Conservation (phyloP, 2,113 vertebrate species). For the Psilopsiagon aymara region DNA sequence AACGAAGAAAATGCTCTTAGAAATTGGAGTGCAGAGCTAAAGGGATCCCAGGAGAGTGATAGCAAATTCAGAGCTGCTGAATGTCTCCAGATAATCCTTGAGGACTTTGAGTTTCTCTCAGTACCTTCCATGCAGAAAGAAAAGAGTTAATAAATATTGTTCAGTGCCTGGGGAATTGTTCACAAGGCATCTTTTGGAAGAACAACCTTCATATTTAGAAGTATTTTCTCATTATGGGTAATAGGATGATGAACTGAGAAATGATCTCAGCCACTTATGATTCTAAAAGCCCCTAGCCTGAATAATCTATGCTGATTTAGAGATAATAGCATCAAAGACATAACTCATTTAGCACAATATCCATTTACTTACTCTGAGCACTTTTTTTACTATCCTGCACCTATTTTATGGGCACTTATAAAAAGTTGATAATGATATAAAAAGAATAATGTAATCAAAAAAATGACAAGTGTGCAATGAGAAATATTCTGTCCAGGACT, state of each 20-base stretch:
- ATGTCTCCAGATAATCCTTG: neutral
- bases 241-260: constrained; percentile 80
- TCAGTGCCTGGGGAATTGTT: constrained; percentile 49
- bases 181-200: constrained; percentile 70
- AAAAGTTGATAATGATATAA: constrained; percentile 65
- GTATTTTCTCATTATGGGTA: constrained; percentile 79
- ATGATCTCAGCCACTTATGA: constrained; percentile 74
- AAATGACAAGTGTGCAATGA: neutral
- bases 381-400: constrained; percentile 61
- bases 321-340: constrained; percentile 75
- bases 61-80: neutral
- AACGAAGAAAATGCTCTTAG: neutral
- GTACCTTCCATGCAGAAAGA: neutral
- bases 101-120: neutral
- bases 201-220: constrained; percentile 75
- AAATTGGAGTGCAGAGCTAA: neutral
- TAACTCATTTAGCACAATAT: constrained; percentile 77
- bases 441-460: constrained; percentile 5
- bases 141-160: constrained; percentile 67
- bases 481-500: neutral
- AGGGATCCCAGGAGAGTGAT: neutral
- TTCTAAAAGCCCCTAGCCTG: constrained; percentile 73
- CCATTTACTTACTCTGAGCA: constrained; percentile 74
- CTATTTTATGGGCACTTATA: constrained; percentile 37
- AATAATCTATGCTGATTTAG: constrained; percentile 78